Evolutionary conservation across 2,888 invertebrate species (phyloP).

Genomic region (Anthophora plumipes): DNA sequence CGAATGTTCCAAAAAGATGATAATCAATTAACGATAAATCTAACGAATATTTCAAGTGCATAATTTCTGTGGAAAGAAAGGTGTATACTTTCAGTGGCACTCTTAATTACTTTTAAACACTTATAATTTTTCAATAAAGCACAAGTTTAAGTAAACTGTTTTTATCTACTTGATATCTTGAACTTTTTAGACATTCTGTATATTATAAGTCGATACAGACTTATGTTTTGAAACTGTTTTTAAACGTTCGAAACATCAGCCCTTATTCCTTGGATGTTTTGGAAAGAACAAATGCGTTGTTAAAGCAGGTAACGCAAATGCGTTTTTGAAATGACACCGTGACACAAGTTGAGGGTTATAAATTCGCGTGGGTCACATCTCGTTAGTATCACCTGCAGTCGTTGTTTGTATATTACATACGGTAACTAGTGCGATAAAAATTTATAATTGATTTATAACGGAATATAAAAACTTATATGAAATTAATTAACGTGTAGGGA

Average conservation of each 20-base stretch:
- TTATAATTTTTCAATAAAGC: no score
- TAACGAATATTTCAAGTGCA: no score
- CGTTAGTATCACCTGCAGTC: not conserved
- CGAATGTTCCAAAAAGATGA: no score
- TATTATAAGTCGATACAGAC: no score
- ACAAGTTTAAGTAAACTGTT: no score
- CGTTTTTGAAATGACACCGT: slow-evolving; percentile 33
- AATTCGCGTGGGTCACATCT: not conserved
- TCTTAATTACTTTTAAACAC: no score
- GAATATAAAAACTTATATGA: not conserved
- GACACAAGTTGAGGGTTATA: slow-evolving; percentile 9
- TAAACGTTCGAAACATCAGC: slow-evolving; percentile 23
- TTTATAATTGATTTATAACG: slow-evolving; percentile 13
- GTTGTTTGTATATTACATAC: not conserved
- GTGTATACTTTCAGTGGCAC: no score
- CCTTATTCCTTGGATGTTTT: not conserved
- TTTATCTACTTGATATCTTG: no score
- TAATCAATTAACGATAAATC: no score
- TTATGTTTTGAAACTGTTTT: no score
- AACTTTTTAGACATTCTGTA: no score
- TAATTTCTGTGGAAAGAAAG: no score
- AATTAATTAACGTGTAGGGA: not conserved
- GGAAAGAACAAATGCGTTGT: slow-evolving; percentile 1
- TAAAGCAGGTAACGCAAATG: slow-evolving; percentile 33
- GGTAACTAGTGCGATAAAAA: not conserved